Base-by-base conservation (phyloP, 1,140 invertebrate species). In the Drosophila funebris region DNA sequence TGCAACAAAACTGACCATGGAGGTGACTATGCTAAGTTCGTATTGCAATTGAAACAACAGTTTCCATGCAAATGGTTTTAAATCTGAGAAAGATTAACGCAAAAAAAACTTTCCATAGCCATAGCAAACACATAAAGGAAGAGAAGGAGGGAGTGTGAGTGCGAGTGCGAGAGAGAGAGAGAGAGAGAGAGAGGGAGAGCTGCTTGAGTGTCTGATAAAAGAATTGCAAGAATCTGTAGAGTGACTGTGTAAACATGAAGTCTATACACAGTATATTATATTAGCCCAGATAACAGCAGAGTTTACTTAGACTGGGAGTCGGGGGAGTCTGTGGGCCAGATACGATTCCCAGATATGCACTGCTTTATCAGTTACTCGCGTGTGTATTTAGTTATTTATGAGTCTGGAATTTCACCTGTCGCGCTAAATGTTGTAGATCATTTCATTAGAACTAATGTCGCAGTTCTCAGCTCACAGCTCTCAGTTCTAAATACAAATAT, bases 381-480 rank as follows among this genome's bases (percentile, higher is more conserved):
- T 52, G 8, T 52, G 33, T 41, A 16, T 33, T 46, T 22, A 29
- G 39, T 46, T 70, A 63, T 70, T 63, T 54, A 69, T 62, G 48
- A 37, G 22, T 2, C 3, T 14, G 31, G 16, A 50, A 41, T 39
- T 27, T 22, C 36, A n/a, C 46, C 54, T 27, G 44, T 48, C 22
- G 22, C 44, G 67, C 37, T 29, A 57, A 57, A 50, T 66, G 27
- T 9, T 31, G 36, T 43, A 27, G 62, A 72, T 66, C 29, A 58
- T 72, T 66, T 72, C 52, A 72, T 72, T 72, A 72, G 62, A 66
- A 72, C 43, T 52, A 11, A 16, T 18, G 22, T 58, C 52, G 46
- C 61, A 41, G 29, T 52, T 31, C 13, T 7, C 39, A 18, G 50
- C n/a, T n/a, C n/a, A n/a, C 61, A 41, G 29, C 33, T 31, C 13